Conservation (phyloP, 2,888 invertebrate species). For the Silvanus unidentatus region DNA sequence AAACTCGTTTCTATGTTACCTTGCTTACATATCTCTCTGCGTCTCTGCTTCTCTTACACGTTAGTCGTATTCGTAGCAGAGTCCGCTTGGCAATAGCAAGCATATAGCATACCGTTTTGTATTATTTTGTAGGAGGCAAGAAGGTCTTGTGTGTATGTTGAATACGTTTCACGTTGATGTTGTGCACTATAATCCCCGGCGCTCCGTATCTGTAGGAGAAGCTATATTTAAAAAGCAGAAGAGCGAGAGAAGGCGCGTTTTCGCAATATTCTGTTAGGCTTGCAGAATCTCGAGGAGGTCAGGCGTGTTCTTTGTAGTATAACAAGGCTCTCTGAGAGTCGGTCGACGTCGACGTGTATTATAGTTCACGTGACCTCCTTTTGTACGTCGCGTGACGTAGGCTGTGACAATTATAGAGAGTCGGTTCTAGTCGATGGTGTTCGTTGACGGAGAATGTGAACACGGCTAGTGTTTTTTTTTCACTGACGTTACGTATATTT, state of each 20-base stretch:
- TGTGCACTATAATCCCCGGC: no score
- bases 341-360: constrained; percentile 24
- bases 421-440: constrained; percentile 15
- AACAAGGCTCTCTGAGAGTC: constrained; percentile 5
- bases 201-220: no score
- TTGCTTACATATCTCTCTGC: no score
- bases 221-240: no score
- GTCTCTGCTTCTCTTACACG: no score
- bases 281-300: constrained; percentile 14
- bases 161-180: no score
- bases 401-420: constrained; percentile 19
- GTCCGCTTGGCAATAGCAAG: no score
- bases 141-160: no score
- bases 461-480: constrained; percentile 22
- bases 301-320: constrained; percentile 11
- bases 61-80: no score
- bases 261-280: constrained; percentile 9
- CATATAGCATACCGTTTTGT: no score
- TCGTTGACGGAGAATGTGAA: constrained; percentile 26
- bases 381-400: constrained; percentile 31
- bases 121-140: no score
- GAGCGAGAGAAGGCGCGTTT: constrained; percentile 5
- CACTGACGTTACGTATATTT: constrained; percentile 23
- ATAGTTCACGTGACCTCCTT: constrained; percentile 31
- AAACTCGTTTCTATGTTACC: no score